Conservation (phyloP, 2,888 invertebrate genomes). For the Stenoptilia bipunctidactyla region DNA sequence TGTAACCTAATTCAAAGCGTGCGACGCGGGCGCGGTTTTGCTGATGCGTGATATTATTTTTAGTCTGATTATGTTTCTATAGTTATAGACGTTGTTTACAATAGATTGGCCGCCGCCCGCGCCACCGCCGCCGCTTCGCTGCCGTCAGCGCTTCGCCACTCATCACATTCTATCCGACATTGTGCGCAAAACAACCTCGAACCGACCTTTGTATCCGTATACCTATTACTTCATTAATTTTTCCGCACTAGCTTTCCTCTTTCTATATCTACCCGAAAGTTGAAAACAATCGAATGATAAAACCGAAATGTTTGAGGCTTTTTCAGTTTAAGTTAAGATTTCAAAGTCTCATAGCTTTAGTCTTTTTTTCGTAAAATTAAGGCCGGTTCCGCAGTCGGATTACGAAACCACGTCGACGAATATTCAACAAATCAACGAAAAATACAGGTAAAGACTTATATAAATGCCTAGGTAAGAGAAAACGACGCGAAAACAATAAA, state of each 20-base stretch:
- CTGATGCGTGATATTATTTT: too few species aligned
- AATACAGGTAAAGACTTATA: too few species aligned
- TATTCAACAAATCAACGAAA: conserved; percentile 31
- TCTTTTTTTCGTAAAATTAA: conserved; percentile 14
- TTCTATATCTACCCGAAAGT: too few species aligned
- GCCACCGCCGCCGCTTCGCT: conserved; percentile 16
- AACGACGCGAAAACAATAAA: conserved; percentile 41
- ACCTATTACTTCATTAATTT: background rate
- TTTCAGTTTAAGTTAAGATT: background rate
- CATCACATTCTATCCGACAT: conserved; percentile 8
- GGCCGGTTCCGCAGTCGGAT: conserved; percentile 28
- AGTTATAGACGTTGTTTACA: background rate
- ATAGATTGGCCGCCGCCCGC: conserved; percentile 3
- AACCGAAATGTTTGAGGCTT: background rate
- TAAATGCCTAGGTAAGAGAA: conserved; percentile 27
- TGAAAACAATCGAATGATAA: too few species aligned
- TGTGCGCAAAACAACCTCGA: conserved; percentile 15
- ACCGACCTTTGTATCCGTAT: conserved; percentile 8
- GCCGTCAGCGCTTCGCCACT: conserved; percentile 12
- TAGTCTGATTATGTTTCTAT: background rate
- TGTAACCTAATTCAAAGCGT: conserved; percentile 46
- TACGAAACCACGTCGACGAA: conserved; percentile 41
- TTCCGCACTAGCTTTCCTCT: background rate
- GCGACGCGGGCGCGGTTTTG: conserved; percentile 16
- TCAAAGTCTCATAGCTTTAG: background rate